Conservation (phyloP, 2,797 vertebrate species). For the Argentina silus region DNA sequence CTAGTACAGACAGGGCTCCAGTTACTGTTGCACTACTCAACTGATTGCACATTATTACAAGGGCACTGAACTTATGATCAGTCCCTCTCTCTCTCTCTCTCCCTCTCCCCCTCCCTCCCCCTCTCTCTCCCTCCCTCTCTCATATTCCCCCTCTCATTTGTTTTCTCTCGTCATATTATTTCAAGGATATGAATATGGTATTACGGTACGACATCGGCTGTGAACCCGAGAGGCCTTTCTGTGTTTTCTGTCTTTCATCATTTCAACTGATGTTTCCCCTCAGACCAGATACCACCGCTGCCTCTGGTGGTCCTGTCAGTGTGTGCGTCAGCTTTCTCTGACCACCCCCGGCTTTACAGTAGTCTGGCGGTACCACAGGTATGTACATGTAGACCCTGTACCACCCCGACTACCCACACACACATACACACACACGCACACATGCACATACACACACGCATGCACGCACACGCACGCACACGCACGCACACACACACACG, state of each 20-base stretch:
- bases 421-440: neutral
- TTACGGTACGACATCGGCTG: constrained; percentile 48
- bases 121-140: constrained; percentile 2
- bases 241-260: constrained; percentile 40
- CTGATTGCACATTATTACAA: constrained; percentile 48
- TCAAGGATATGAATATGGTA: constrained; percentile 46
- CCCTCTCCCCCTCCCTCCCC: neutral
- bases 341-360: constrained; percentile 42
- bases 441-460: too few species aligned
- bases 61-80: constrained; percentile 12
- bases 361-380: constrained; percentile 57
- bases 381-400: constrained; percentile 33
- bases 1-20: constrained; percentile 46
- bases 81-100: neutral
- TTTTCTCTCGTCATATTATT: constrained; percentile 10
- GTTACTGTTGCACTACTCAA: constrained; percentile 41
- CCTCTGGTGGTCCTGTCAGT: constrained; percentile 65
- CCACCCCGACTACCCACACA: constrained; percentile 23
- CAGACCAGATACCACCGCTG: constrained; percentile 47
- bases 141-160: neutral
- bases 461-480: neutral
- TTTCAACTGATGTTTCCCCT: constrained; percentile 46
- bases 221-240: constrained; percentile 36
- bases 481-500: too few species aligned
- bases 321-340: constrained; percentile 43